Evolutionary conservation across 2,888 invertebrate species (phyloP).

Genomic region (Ophion costatus): DNA sequence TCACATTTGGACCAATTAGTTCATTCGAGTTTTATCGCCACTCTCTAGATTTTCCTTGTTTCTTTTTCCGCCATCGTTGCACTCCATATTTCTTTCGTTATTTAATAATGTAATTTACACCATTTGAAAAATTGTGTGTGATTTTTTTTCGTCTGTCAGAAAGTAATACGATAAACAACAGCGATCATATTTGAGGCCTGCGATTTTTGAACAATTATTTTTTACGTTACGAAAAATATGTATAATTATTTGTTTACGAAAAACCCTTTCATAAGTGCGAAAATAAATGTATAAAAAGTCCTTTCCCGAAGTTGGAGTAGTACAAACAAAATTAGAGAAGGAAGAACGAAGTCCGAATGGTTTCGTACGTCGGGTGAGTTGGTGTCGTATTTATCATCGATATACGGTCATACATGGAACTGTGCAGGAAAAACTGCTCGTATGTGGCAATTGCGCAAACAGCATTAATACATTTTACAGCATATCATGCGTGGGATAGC

Average conservation of each 20-base stretch:
- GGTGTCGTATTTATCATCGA: constrained; percentile 20
- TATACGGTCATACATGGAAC: constrained; percentile 9
- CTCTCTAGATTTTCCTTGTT: background rate
- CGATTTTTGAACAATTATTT: no score
- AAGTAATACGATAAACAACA: no score
- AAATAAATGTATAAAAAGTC: no score
- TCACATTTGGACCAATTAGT: background rate
- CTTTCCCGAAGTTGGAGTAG: no score
- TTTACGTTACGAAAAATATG: no score
- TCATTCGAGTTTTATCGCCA: background rate
- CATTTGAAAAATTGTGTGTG: no score
- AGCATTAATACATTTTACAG: background rate
- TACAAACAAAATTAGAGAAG: background rate
- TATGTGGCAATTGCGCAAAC: constrained; percentile 52
- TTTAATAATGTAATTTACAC: background rate
- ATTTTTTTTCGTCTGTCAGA: no score
- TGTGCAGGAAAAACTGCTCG: constrained; percentile 34
- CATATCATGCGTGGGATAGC: constrained; percentile 27
- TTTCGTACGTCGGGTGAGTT: no score
- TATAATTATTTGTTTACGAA: no score
- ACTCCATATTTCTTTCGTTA: background rate
- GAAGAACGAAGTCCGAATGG: no score
- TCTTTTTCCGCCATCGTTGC: background rate
- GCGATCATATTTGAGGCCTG: no score
- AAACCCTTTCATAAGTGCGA: no score